phyloP scores from a whole-genome alignment of 2,113 vertebrate species.

The Neogobius melanostomus region DNA sequence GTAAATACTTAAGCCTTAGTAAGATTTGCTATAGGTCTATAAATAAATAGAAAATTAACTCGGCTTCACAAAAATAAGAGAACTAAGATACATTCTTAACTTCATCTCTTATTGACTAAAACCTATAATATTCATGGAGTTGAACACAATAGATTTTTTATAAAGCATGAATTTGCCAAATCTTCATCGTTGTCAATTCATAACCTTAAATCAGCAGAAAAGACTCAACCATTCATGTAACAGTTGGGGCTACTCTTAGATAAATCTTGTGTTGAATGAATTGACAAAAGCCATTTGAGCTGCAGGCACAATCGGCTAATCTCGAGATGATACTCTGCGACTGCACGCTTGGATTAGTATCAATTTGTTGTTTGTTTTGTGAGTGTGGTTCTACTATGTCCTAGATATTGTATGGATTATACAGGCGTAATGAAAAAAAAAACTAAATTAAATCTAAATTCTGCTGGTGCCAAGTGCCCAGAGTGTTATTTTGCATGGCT shows the following conservation, averaged over 20 bases:
- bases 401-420: not conserved
- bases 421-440: not conserved
- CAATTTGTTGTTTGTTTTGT: slow-evolving; percentile 45
- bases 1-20: too few relatives aligned
- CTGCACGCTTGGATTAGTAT: slow-evolving; percentile 53
- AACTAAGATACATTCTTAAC: too few relatives aligned
- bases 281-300: slow-evolving; percentile 25
- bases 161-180: slow-evolving; percentile 4
- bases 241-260: slow-evolving; percentile 31
- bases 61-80: too few relatives aligned
- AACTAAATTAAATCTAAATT: too few relatives aligned
- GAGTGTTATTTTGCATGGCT: too few relatives aligned
- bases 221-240: slow-evolving; percentile 31
- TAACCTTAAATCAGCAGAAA: slow-evolving; percentile 33
- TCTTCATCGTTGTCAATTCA: slow-evolving; percentile 11
- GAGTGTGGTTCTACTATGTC: slow-evolving; percentile 20
- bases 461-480: not conserved
- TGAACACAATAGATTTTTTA: slow-evolving; percentile 3
- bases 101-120: not conserved
- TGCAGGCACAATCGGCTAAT: slow-evolving; percentile 50
- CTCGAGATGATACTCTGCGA: slow-evolving; percentile 49
- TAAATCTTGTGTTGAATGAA: slow-evolving; percentile 28
- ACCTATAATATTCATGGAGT: not conserved
- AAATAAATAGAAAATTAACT: too few relatives aligned
- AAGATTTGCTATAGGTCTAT: too few relatives aligned